Evolutionary conservation across 2,888 invertebrate species (phyloP), one percentile per base, ranked within the genome.

Genomic region (Acleris literana): DNA sequence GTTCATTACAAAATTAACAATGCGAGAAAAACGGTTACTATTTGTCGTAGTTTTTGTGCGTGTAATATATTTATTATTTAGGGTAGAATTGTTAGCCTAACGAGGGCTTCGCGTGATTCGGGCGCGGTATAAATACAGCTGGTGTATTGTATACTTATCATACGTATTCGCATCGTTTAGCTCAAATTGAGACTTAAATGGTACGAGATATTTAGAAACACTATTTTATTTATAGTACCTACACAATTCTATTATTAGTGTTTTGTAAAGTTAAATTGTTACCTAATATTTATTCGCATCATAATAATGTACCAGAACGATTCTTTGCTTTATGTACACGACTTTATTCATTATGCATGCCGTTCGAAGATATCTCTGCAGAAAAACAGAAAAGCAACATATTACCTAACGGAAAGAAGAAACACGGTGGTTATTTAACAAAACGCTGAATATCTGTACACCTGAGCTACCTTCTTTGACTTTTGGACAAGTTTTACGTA

Each of bases 61-160:
- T 71, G 69, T 72, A 71, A 70, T 73, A 60, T 73, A 75, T 79
- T 76, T 77, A 75, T 80, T 78, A 77, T 79, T 77, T 74, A 75
- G 71, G 71, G 68, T 70, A 60, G 67, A 63, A 75, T 72, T 74
- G 75, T 74, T 72, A 72, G 67, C 69, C 72, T 82, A 85, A 86
- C 80, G 81, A 85, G 79, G 75, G 76, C 68, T 73, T 84, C 70
- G 86, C 84, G 82, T 85, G 86, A 69, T 69, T 67, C 64, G 64
- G 71, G 71, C 72, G 70, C 75, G 67, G 64, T 72, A 73, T 57
- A 72, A 72, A 75, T 70, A 69, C 70, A 68, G 70, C 69, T 68
- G 69, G 71, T 72, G 39, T 39, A 39, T 74, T 69, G 69, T 72
- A 70, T 22, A 53, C 57, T 57, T 52, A 46, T 18, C 53, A 51